Evolutionary conservation across 2,888 invertebrate genomes (phyloP), one percentile per base, ranked within the genome.

Genomic region (Tetanocera ferruginea): DNA sequence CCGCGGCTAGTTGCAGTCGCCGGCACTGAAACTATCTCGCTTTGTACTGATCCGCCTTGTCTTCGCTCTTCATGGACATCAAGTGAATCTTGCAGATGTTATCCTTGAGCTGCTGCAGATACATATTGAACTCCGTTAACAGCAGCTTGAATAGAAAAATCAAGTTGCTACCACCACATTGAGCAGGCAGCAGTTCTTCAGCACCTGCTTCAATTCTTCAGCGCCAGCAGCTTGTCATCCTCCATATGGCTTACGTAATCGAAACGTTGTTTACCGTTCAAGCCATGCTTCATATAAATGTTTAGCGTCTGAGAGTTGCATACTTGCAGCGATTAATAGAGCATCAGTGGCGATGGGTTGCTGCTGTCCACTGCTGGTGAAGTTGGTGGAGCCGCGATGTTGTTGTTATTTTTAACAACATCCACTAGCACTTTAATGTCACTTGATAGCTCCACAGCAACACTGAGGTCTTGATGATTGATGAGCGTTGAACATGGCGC

Each of bases 31-130:
- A 85, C 77, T 9, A 83, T 85, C 5, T 81, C 55, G 85, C 84
- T 83, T 11, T 85, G 85, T 86, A 85, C 34, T 86, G 84, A 5
- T 84, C 81, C 51, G 85, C 80, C 75, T 85, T 84, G 17, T 81
- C 82, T 1, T 71, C 71, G 19, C 55, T 71, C 19, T 75, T 52
- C 17, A 64, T 34, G 67, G 83, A 85, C 34, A 85, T 83, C 14
- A 85, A 71, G 57, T 77, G 78, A 23, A 85, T 81, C 52, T 34
- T 51, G 1, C 75, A 79, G 0, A 85, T 60, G 5, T 80, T 83
- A 23, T 70, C 82, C 0, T 80, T 78, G 23, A 81, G 6, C 11
- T 70, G 57, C 6, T 31, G 25, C 73, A 85, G 62, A 4, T 79
- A 11, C 23, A 79, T 83, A 19, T 86, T 85, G 14, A 86, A 76